Conservation (phyloP, 64 coral and sea anemone genomes). For the Dendrophyllia cribrosa region DNA sequence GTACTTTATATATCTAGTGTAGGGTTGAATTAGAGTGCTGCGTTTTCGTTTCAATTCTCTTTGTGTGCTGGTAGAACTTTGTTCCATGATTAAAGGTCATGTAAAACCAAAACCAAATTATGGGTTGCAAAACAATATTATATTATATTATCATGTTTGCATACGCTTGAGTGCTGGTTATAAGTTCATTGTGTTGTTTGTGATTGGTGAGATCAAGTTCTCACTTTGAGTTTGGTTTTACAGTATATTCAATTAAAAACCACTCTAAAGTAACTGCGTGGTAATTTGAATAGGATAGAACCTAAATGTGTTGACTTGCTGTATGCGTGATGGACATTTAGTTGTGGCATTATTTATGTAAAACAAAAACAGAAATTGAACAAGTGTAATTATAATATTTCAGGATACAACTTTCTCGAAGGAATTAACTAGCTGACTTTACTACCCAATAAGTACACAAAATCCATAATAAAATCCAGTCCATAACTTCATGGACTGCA, state of each 20-base stretch:
- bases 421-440: constrained; percentile 51
- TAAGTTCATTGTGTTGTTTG: constrained; percentile 2
- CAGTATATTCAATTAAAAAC: constrained; percentile 8
- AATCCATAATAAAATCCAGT: constrained; percentile 49
- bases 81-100: too few relatives aligned
- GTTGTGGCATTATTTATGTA: constrained; percentile 54
- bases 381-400: constrained; percentile 33
- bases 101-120: not conserved
- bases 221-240: not conserved
- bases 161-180: not conserved
- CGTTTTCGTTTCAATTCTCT: not conserved
- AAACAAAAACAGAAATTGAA: constrained; percentile 50
- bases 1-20: not conserved
- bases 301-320: constrained; percentile 12
- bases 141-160: not conserved
- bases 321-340: constrained; percentile 13
- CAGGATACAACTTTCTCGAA: not conserved
- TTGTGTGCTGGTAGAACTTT: not conserved
- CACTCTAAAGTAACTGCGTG: not conserved
- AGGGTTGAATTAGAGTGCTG: not conserved
- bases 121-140: not conserved
- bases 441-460: constrained; percentile 41
- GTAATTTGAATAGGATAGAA: constrained; percentile 4
- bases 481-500: constrained; percentile 36
- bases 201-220: not conserved